Conservation (phyloP, 1,140 invertebrate species). For the Trichogramma pretiosum region DNA sequence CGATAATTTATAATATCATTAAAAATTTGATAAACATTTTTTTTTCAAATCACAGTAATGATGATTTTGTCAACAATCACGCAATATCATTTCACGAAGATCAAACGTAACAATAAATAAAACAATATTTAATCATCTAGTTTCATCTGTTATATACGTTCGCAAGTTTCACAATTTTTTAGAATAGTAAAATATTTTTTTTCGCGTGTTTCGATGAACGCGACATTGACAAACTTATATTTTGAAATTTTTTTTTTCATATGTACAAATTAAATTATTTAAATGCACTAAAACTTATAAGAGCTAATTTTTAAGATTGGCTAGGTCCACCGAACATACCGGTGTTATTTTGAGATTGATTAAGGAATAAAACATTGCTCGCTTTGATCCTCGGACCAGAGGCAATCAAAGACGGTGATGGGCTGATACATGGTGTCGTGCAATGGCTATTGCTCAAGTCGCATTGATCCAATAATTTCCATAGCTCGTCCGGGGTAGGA, state of each 20-base stretch:
- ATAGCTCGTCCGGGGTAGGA: conserved; percentile 79
- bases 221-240: neutral
- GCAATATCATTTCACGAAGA: conserved; percentile 18
- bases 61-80: conserved; percentile 22
- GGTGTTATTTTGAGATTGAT: conserved; percentile 49
- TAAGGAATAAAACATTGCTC: conserved; percentile 64
- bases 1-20: too few species aligned
- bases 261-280: conserved; percentile 25
- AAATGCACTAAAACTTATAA: conserved; percentile 11
- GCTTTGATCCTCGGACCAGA: conserved; percentile 60
- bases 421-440: conserved; percentile 78
- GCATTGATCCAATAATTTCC: conserved; percentile 85
- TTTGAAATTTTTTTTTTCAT: conserved; percentile 9
- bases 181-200: too few species aligned
- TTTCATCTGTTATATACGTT: too few species aligned
- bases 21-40: conserved; percentile 13
- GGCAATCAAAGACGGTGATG: conserved; percentile 57
- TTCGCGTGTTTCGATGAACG: too few species aligned
- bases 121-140: conserved; percentile 8
- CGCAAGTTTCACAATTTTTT: too few species aligned
- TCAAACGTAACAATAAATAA: conserved; percentile 22
- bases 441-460: conserved; percentile 77
- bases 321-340: conserved; percentile 24
- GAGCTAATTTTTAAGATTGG: conserved; percentile 29
- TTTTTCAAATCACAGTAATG: conserved; percentile 30